These are phyloP conservation scores for Clarias pachynema DNA, from an alignment of 2,797 vertebrate species.

Conservation along the genomic window DNA sequence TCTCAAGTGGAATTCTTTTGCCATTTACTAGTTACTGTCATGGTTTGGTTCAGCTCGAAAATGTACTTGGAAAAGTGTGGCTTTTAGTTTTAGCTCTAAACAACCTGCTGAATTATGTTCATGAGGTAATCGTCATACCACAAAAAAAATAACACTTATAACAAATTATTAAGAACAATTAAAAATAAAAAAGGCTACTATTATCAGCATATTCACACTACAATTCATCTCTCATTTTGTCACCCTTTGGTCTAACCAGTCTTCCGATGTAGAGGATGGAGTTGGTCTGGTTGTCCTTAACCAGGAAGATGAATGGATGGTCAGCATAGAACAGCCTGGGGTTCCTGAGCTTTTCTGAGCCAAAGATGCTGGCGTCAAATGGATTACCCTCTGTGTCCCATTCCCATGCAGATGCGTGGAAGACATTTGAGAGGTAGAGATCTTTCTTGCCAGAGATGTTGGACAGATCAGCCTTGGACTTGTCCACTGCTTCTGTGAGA, in stretches of 20 bases:
- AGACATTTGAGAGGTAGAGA: slow-evolving; percentile 90
- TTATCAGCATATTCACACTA: slow-evolving; percentile 66
- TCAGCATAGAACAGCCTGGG: slow-evolving; percentile 94
- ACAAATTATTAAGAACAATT: slow-evolving; percentile 32
- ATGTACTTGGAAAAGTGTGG: slow-evolving; percentile 16
- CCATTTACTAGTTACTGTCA: not conserved
- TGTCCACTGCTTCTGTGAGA: slow-evolving; percentile 92
- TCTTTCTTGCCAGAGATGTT: slow-evolving; percentile 98
- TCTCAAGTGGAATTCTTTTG: slow-evolving; percentile 28
- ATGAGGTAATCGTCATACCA: slow-evolving; percentile 67
- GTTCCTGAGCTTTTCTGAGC: slow-evolving; percentile 84
- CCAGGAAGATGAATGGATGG: slow-evolving; percentile 95
- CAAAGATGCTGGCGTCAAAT: slow-evolving; percentile 84
- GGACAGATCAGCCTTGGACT: slow-evolving; percentile 93
- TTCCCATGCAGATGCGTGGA: slow-evolving; percentile 88
- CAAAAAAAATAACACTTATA: slow-evolving; percentile 10
- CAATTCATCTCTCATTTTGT: slow-evolving; percentile 94
- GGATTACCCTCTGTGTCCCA: slow-evolving; percentile 88
- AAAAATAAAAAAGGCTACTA: not conserved
- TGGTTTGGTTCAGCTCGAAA: not conserved
- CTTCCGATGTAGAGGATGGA: slow-evolving; percentile 94
- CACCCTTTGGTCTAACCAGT: slow-evolving; percentile 89
- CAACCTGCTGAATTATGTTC: slow-evolving; percentile 62
- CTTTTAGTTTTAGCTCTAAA: slow-evolving; percentile 47
- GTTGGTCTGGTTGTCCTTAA: slow-evolving; percentile 92